Evolutionary conservation across 2,113 vertebrate species (phyloP).

Genomic region (Chinchilla lanigera): DNA sequence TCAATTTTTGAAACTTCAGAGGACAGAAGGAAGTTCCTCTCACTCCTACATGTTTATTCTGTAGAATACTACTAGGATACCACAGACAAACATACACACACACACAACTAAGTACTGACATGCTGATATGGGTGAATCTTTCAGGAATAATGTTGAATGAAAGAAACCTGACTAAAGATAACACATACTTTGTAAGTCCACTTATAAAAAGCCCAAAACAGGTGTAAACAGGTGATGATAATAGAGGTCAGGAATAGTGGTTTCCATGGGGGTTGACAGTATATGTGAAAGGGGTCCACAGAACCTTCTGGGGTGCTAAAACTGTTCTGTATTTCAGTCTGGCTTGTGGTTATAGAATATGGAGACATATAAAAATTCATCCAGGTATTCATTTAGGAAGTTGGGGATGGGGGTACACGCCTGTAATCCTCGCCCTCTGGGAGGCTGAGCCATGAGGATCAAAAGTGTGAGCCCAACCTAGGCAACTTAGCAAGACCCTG

Average conservation of each 20-base stretch:
- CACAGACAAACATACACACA: background rate
- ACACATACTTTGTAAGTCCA: background rate
- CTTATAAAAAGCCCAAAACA: background rate
- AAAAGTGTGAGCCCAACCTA: background rate
- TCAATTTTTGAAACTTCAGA: background rate
- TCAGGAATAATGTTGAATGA: background rate
- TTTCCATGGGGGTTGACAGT: background rate
- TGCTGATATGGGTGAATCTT: background rate
- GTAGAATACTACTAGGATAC: background rate
- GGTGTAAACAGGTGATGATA: background rate
- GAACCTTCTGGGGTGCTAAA: background rate
- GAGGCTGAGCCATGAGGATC: background rate
- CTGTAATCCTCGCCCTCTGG: background rate
- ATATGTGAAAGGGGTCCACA: background rate
- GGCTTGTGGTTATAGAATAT: background rate
- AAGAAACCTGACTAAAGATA: background rate
- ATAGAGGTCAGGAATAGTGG: background rate
- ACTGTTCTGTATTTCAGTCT: background rate
- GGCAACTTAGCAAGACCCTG: background rate
- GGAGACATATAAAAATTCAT: background rate
- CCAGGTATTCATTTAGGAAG: conserved; percentile 11
- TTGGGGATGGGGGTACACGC: background rate
- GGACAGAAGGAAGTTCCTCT: background rate
- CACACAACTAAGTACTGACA: background rate
- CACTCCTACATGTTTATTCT: background rate